phyloP scores from a whole-genome alignment of 35 echinoderm and acorn worm species.

The Ophioderma brevispina region DNA sequence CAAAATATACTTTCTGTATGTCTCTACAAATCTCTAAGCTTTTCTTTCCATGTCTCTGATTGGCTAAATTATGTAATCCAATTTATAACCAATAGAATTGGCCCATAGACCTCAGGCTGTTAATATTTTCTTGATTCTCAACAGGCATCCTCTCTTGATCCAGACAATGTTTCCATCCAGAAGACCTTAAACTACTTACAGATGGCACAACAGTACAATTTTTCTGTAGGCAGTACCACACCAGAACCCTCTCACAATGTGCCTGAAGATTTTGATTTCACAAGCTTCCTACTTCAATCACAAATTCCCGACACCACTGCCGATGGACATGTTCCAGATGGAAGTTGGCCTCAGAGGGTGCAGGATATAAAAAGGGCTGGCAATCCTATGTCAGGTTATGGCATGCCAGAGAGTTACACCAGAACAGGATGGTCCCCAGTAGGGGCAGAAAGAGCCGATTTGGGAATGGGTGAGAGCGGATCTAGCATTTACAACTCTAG shows the following conservation, averaged over 20 bases:
- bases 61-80: too few species aligned
- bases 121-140: too few species aligned
- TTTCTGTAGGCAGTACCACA: too few species aligned
- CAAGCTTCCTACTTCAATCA: neutral
- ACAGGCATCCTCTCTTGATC: too few species aligned
- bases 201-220: too few species aligned
- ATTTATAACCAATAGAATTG: too few species aligned
- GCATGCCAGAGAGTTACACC: neutral
- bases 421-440: neutral
- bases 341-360: neutral
- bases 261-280: slow-evolving; percentile 1
- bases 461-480: neutral
- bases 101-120: too few species aligned
- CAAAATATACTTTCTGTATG: too few species aligned
- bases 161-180: too few species aligned
- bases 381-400: neutral
- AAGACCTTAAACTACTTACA: too few species aligned
- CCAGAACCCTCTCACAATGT: neutral
- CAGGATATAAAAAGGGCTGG: neutral
- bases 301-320: neutral
- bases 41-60: too few species aligned
- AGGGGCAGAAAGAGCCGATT: neutral
- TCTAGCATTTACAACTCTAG: neutral
- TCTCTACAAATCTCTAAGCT: too few species aligned
- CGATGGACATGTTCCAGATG: neutral